Evolutionary conservation across 2,797 vertebrate species (phyloP).

Genomic region (Masticophis lateralis): DNA sequence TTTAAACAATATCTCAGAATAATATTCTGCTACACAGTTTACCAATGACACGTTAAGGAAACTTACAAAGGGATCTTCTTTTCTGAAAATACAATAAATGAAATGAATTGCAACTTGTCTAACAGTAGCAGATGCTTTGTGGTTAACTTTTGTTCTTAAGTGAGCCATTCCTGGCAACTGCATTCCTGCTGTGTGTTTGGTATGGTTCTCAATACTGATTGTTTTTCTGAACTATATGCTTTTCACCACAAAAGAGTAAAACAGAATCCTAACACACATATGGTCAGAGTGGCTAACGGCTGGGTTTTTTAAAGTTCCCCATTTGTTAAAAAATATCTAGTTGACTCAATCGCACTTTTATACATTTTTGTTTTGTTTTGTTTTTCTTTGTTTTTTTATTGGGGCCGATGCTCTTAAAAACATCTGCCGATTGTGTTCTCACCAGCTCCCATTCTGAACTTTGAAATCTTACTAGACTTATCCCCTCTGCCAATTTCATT

Average conservation of each 20-base stretch:
- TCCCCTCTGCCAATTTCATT: not conserved
- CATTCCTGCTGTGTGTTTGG: not conserved
- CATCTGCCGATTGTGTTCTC: not conserved
- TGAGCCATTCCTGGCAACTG: not conserved
- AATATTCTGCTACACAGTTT: conserved; percentile 5
- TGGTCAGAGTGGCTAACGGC: not conserved
- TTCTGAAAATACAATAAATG: not conserved
- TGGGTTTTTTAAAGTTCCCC: not conserved
- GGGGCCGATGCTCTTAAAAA: not conserved
- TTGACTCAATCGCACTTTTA: not conserved
- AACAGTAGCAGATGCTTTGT: not conserved
- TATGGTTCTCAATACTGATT: not conserved
- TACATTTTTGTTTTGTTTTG: not conserved
- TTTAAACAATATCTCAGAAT: not conserved
- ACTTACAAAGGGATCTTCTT: not conserved
- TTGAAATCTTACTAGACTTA: not conserved
- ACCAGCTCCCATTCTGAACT: not conserved
- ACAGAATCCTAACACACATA: not conserved
- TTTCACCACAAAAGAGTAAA: not conserved
- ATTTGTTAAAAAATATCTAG: not conserved
- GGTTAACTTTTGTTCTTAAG: not conserved
- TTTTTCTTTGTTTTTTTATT: not conserved
- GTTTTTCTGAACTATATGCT: not conserved
- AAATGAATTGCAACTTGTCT: not conserved
- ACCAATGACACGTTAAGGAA: not conserved